phyloP scores from a whole-genome alignment of 2,888 invertebrate species.

The Brassicogethes aeneus region DNA sequence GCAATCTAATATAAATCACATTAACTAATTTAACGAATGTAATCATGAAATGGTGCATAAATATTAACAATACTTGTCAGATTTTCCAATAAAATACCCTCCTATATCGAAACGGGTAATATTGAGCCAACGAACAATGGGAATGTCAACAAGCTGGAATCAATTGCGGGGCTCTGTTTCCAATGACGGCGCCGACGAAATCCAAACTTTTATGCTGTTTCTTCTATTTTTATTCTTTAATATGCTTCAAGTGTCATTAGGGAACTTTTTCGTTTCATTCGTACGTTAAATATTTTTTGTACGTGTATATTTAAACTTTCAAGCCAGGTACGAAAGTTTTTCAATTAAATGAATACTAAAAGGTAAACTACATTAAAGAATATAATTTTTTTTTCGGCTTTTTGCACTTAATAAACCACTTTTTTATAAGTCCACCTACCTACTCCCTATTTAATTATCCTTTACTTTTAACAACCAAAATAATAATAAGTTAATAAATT shows the following conservation, averaged over 20 bases:
- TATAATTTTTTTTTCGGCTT: too few species aligned
- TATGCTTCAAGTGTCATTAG: background rate
- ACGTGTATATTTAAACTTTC: background rate
- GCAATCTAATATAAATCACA: conserved; percentile 30
- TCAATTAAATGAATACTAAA: background rate
- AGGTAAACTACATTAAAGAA: too few species aligned
- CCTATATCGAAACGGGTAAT: conserved; percentile 14
- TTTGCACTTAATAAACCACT: too few species aligned
- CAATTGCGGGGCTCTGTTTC: conserved; percentile 11
- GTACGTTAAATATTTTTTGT: background rate
- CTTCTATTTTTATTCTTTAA: background rate
- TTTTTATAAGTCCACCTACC: too few species aligned
- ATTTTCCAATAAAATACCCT: conserved; percentile 24
- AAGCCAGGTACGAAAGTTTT: background rate
- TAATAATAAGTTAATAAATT: too few species aligned
- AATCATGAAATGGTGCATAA: conserved; percentile 28
- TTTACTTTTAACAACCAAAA: too few species aligned
- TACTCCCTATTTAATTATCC: too few species aligned
- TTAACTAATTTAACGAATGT: conserved; percentile 27
- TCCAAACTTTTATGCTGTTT: conserved; percentile 1
- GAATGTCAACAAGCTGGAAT: conserved; percentile 20
- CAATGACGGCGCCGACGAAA: conserved; percentile 4
- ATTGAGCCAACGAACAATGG: too few species aligned
- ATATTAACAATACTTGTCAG: conserved; percentile 32
- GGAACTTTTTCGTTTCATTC: background rate